Base-by-base conservation (phyloP, 2,888 invertebrate species). In the Noctua janthe region DNA sequence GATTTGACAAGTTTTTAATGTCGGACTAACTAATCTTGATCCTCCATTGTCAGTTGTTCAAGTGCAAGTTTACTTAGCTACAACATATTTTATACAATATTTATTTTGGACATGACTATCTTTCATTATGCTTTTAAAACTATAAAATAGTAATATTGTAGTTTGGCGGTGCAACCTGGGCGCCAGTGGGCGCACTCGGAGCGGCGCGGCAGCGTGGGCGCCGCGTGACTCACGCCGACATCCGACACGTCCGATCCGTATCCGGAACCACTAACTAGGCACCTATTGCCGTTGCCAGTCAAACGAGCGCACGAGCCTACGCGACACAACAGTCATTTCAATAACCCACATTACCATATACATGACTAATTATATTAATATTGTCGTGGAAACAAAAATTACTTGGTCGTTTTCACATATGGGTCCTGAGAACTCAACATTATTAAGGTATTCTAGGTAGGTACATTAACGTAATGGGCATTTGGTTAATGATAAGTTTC, bases 171-270 rank as follows among this genome's bases (percentile, higher is more conserved):
- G 82, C 85, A 88, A 82, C 73, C 76, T 85, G 81, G 89, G 90
- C 90, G 87, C 86, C 89, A 87, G 88, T 91, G 90, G 91, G 91
- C 87, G 90, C 90, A 84, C 83, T 84, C 87, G 84, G 85, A 75
- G 85, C 81, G 90, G 81, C 81, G 87, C 88, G 90, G 89, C 88
- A 90, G 87, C 88, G 89, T 90, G 88, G 92, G 96, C 95, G 95
- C 96, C 94, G 94, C 94, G 94, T 96, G 97, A 97, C 94, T 97
- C 97, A 97, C 95, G 94, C 95, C 95, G 97, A 97, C 97, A 97
- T 97, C 97, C 97, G 97, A 97, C 97, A 97, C 96, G 96, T 97
- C 96, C 97, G 95, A 96, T 96, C 93, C 95, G 96, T 96, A 97
- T 97, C 97, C 97, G 97, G 97, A 97, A 97, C 96, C 94, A 96